Base-by-base conservation (phyloP, 64 coral and sea anemone species). In the Montipora capricornis region DNA sequence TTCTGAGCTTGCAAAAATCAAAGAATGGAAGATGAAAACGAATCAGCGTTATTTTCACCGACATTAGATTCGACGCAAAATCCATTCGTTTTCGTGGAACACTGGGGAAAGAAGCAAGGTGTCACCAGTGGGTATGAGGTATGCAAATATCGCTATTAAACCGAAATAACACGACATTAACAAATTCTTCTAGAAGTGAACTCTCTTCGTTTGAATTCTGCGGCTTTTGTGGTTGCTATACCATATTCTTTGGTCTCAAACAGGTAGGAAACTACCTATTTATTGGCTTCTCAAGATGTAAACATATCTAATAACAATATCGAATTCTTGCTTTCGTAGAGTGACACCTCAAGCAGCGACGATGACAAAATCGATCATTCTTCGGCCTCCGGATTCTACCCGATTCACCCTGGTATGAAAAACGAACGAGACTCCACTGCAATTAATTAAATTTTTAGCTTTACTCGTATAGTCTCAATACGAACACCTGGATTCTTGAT, bases 201-300 rank as follows among this genome's bases (percentile, higher is more conserved):
- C 45, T 22, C 51, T 8, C 45, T 86, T 86, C 66, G 68, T 70
- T 86, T 86, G 49, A 86, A 86, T 86, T 16, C 82, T 86, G 82
- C n/a, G 82, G 82, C 67, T 86, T 70, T 10, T 46, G 45, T 19
- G 46, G 66, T 86, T 71, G n/a, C 24, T 5, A 50, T 51, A 46
- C 46, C 37, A 17, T 64, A 64, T 64, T 64, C 61, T 50, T 71
- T 44, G 20, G 62, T 49, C 20, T 49, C 2, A n/a, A 51, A 12
- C 44, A 47, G 68, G 8, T 50, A 51, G 17, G 3, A 73, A 8
- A 71, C 1, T 24, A 19, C 61, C 13, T 16, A 64, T 37, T 37
- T 37, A 64, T 64, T 12, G 3, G 13, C 61, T 14, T 12, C 13
- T 14, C 15, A 71, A 5, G 20, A 71, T 71, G 68, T 19, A 71